A percentile compares a stretch with the other conserved stretches of the same genome.
Conservation (phyloP, 2,888 invertebrate genomes). For the Frankliniella fusca region DNA sequence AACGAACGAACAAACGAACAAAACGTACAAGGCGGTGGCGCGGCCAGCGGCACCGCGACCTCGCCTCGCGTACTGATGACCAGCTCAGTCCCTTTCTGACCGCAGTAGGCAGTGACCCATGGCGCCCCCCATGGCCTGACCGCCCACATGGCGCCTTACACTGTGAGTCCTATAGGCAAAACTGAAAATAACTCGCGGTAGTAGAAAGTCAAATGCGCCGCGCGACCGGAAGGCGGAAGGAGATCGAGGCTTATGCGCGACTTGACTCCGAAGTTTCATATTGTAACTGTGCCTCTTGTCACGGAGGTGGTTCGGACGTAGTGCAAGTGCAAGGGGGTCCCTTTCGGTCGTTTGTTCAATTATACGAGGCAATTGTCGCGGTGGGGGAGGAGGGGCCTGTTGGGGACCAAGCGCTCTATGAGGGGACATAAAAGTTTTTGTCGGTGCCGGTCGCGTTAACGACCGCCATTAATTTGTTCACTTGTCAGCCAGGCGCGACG, state of each 20-base stretch:
- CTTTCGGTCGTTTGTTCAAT: slow-evolving; percentile 18
- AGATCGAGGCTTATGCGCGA: not conserved
- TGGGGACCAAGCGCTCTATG: not conserved
- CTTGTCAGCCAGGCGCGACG: not conserved
- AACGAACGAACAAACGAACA: not conserved
- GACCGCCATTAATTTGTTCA: slow-evolving; percentile 19
- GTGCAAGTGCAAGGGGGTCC: not conserved
- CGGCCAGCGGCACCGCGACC: not conserved
- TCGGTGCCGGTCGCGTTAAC: not conserved
- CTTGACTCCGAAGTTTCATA: not conserved
- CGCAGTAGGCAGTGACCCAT: not conserved
- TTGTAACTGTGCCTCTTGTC: not conserved
- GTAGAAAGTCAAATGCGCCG: too few relatives aligned
- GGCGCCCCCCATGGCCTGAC: not conserved
- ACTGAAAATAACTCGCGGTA: too few relatives aligned
- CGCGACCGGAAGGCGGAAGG: too few relatives aligned
- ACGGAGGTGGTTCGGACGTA: not conserved
- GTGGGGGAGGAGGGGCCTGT: too few relatives aligned
- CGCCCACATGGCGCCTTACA: too few relatives aligned
- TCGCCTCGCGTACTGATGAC: not conserved
- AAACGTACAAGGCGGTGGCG: not conserved
- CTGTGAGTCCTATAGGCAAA: too few relatives aligned
- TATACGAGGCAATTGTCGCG: slow-evolving; percentile 12
- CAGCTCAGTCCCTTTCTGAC: not conserved
- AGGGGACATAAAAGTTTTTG: slow-evolving; percentile 14